These are phyloP conservation scores for Musca vetustissima DNA, from an alignment of 1,140 invertebrate genomes.

Conservation along the genomic window DNA sequence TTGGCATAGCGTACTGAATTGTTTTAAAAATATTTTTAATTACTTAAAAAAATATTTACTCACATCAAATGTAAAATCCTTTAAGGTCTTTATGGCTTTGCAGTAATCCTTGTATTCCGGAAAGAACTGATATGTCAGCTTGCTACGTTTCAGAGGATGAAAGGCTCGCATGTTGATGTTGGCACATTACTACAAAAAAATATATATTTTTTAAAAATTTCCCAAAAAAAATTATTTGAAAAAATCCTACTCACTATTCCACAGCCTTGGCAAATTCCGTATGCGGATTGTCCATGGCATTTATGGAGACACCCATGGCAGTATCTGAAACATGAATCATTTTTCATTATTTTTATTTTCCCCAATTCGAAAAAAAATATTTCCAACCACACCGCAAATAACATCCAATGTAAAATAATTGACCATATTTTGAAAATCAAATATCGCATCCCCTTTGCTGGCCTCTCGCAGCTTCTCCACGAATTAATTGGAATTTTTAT, in stretches of 20 bases:
- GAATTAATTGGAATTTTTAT: conserved; percentile 64
- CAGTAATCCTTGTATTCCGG: conserved; percentile 34
- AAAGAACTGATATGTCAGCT: conserved; percentile 31
- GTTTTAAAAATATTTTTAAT: neutral
- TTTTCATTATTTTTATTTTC: conserved; percentile 17
- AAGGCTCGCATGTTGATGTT: conserved; percentile 47
- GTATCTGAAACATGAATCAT: conserved; percentile 31
- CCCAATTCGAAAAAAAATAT: conserved; percentile 1
- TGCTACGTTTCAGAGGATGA: conserved; percentile 37
- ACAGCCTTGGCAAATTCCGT: conserved; percentile 43
- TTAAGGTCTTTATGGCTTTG: conserved; percentile 37
- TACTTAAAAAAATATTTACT: conserved; percentile 12
- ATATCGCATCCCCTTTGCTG: conserved; percentile 31
- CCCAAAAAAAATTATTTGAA: neutral
- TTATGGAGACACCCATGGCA: conserved; percentile 49
- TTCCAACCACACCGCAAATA: conserved; percentile 32
- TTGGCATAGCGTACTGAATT: no score
- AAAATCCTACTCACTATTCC: conserved; percentile 38
- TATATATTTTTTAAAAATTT: neutral
- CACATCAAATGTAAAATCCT: conserved; percentile 47
- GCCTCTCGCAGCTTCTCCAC: conserved; percentile 53
- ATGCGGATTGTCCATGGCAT: conserved; percentile 46
- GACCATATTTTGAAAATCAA: conserved; percentile 42
- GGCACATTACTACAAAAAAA: neutral
- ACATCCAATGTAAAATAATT: conserved; percentile 45